These are phyloP conservation scores for Sebastiscus albofasciatus DNA, from an alignment of 2,797 vertebrate genomes.

Conservation along the genomic window DNA sequence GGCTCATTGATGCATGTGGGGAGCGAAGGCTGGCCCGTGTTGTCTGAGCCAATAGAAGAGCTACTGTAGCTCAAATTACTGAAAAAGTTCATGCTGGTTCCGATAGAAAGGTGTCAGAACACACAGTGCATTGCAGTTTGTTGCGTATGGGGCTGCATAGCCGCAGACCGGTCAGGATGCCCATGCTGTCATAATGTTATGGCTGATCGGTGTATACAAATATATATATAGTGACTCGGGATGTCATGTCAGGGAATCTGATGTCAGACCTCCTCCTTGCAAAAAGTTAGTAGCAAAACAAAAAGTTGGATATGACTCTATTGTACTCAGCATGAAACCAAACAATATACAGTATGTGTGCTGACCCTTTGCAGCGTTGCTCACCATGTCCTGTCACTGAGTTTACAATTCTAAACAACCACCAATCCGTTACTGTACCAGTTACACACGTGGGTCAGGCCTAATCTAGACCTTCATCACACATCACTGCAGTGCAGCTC, in stretches of 20 bases:
- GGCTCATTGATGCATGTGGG: no score
- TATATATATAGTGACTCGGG: background rate
- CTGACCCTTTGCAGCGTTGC: background rate
- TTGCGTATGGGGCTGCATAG: no score
- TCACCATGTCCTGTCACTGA: constrained; percentile 5
- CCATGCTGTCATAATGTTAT: no score
- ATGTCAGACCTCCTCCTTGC: background rate
- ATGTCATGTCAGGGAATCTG: background rate
- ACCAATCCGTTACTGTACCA: constrained; percentile 13
- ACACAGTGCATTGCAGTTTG: no score
- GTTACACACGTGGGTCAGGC: constrained; percentile 11
- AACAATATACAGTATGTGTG: background rate
- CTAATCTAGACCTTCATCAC: constrained; percentile 35
- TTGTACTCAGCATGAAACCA: background rate
- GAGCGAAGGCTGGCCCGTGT: no score
- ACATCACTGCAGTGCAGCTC: constrained; percentile 45
- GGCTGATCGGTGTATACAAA: no score
- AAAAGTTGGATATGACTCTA: background rate
- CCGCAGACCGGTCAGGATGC: no score
- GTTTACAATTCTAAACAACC: constrained; percentile 37
- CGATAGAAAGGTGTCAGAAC: no score
- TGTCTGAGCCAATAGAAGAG: no score
- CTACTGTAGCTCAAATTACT: no score
- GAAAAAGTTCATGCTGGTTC: no score
- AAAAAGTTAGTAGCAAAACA: background rate